Conservation (phyloP, 2,888 invertebrate genomes). For the Cryptus armator region DNA sequence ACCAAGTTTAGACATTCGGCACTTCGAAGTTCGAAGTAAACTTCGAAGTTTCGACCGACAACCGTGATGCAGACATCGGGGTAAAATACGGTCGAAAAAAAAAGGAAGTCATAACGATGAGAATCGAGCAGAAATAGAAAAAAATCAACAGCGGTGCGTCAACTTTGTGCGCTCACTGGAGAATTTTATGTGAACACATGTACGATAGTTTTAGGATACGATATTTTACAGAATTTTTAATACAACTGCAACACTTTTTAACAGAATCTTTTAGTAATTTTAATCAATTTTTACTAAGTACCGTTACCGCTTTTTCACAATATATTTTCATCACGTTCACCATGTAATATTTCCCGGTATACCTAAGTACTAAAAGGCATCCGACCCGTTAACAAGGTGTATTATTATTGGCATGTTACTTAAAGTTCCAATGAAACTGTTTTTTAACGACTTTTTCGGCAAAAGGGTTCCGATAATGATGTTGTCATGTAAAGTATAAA, state of each 20-base stretch:
- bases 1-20: conserved; percentile 1
- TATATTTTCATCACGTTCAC: no score
- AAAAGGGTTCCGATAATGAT: neutral
- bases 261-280: neutral
- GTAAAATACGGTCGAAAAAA: neutral
- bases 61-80: neutral
- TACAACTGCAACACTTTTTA: neutral
- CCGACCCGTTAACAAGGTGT: no score
- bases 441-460: neutral
- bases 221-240: neutral
- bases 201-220: neutral
- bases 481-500: neutral
- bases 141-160: neutral
- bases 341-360: no score
- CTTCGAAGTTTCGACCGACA: no score
- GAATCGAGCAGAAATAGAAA: neutral
- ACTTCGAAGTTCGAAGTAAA: neutral
- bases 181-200: neutral
- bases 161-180: neutral
- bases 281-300: neutral
- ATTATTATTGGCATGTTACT: neutral
- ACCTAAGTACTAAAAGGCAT: no score
- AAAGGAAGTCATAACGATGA: neutral
- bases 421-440: neutral
- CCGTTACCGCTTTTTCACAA: neutral